Base-by-base conservation (phyloP, 2,797 vertebrate genomes). In the Oophaga sylvatica region DNA sequence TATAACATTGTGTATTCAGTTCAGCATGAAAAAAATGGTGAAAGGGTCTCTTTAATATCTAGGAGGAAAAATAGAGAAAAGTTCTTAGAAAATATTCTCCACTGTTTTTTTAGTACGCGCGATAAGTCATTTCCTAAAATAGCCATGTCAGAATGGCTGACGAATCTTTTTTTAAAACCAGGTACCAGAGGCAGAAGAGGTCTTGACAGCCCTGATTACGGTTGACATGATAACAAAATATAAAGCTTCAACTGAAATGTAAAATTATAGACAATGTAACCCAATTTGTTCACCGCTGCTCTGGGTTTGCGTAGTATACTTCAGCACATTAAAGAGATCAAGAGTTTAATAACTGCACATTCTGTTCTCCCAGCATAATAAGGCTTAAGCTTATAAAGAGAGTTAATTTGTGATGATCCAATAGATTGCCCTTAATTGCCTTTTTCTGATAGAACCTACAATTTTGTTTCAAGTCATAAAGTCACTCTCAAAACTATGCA, bases 391-490 rank as follows among this genome's bases (percentile, higher is more conserved):
- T 16, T 76, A 41, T 76, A 76, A 65, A 41, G 31, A 73, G 57
- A 60, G 71, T 84, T 63, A n/a, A 84, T 84, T 84, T 77, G 83
- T 77, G 83, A 77, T 62, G 73, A 75, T 75, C 41, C 71, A 84
- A 62, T 84, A 84, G 83, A 63, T 62, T 77, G 83, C 83, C 22
- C 60, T 77, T 84, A 84, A 84, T 84, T 84, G 83, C 71, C 62
- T 76, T 60, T 84, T 84, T 77, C 83, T 65, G 71, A 48, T 53
- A 63, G 83, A 84, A 77, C 59, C 59, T 84, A 84, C 71, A 65
- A 65, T 84, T 84, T 84, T 84, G 83, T 84, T 84, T 84, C 83
- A 84, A 76, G 83, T 65, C 83, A 84, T 84, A 84, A 84, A 84
- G 59, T 26, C 71, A 77, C 83, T 45, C 71, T 65, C 71, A 84